A percentile compares a stretch with the other conserved stretches of the same genome.
Evolutionary conservation across 35 echinoderm and acorn worm genomes (phyloP).

Genomic region (Acanthaster planci): DNA sequence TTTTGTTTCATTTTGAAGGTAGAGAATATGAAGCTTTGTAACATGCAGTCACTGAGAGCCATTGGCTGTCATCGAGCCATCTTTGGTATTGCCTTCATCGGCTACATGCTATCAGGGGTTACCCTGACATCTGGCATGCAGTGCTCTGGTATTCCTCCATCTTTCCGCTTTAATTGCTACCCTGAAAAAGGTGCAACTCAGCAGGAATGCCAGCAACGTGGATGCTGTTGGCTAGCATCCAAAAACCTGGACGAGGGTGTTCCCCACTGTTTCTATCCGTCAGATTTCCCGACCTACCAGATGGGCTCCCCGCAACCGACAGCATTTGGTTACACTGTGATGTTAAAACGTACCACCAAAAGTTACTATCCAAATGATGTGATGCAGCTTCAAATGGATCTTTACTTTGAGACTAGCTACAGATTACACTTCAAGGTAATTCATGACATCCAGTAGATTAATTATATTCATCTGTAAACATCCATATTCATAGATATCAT

Average conservation of each 20-base stretch:
- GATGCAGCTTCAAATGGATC: conserved; percentile 74
- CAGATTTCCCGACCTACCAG: conserved; percentile 69
- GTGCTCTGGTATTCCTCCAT: conserved; percentile 13
- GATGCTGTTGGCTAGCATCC: conserved; percentile 80
- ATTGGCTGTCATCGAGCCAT: too few species aligned
- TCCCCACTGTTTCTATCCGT: conserved; percentile 90
- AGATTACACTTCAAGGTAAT: conserved; percentile 89
- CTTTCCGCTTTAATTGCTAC: conserved; percentile 6
- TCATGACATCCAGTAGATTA: too few species aligned
- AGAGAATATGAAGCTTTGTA: too few species aligned
- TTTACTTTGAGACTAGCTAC: conserved; percentile 74
- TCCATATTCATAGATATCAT: too few species aligned
- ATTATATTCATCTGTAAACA: too few species aligned
- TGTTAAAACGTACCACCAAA: conserved; percentile 56
- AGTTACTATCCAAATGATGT: conserved; percentile 86
- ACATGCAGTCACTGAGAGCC: too few species aligned
- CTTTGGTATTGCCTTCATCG: neutral
- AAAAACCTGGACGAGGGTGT: conserved; percentile 33
- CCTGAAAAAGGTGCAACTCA: conserved; percentile 25
- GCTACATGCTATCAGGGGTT: neutral
- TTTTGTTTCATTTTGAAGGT: too few species aligned
- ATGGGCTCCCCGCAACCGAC: conserved; percentile 49
- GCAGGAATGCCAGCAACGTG: conserved; percentile 72
- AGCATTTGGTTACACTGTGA: conserved; percentile 70
- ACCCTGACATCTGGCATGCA: neutral